phyloP scores from a whole-genome alignment of 2,888 invertebrate species.

The Ephialtes manifestator region DNA sequence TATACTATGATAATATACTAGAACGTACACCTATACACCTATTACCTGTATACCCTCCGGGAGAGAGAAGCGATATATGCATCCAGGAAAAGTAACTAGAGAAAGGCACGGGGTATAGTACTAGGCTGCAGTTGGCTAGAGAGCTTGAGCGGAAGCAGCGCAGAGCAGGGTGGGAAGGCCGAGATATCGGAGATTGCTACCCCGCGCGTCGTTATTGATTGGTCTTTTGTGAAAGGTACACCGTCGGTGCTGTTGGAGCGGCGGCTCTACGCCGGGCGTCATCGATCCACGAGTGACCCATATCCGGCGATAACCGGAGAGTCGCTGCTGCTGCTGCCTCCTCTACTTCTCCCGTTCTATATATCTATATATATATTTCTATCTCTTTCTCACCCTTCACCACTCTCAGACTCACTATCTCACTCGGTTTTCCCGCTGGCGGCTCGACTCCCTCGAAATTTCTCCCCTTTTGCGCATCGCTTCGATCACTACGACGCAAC shows the following conservation, averaged over 20 bases:
- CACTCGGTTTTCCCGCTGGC: constrained; percentile 21
- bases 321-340: constrained; percentile 57
- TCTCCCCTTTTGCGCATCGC: constrained; percentile 48
- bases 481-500: constrained; percentile 37
- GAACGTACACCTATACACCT: neutral
- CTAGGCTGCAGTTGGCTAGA: constrained; percentile 35
- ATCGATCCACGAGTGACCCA: constrained; percentile 85
- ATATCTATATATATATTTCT: neutral
- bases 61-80: no score
- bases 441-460: constrained; percentile 13
- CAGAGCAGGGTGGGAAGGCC: constrained; percentile 55
- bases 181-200: constrained; percentile 81
- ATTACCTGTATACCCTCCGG: neutral
- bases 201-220: constrained; percentile 81
- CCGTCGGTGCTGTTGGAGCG: constrained; percentile 84
- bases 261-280: constrained; percentile 77
- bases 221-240: constrained; percentile 84
- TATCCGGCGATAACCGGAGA: constrained; percentile 79
- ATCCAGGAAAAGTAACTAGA: constrained; percentile 19
- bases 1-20: neutral
- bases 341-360: constrained; percentile 38
- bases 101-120: neutral
- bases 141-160: neutral
- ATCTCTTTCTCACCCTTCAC: neutral
- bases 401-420: constrained; percentile 6